These are phyloP conservation scores for Deroplatys truncata DNA, from an alignment of 2,888 invertebrate species.

Conservation along the genomic window DNA sequence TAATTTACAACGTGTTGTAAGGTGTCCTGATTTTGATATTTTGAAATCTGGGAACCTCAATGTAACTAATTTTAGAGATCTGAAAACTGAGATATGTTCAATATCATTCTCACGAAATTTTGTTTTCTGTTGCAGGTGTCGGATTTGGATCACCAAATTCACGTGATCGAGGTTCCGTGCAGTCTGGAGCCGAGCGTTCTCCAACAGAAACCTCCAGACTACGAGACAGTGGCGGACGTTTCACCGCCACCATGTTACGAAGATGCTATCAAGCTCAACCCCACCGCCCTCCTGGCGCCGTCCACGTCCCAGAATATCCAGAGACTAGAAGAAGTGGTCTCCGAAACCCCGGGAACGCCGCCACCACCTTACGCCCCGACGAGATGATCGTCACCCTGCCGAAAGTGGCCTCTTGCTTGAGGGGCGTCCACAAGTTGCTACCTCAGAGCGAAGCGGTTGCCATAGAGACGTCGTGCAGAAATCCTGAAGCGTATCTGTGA, in stretches of 20 bases:
- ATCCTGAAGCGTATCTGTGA: not conserved
- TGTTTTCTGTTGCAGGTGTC: not conserved
- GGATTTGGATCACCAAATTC: constrained; percentile 41
- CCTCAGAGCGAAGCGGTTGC: not conserved
- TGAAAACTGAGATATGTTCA: no score
- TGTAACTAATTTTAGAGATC: no score
- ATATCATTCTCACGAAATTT: not conserved
- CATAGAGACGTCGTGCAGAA: not conserved
- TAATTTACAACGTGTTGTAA: no score
- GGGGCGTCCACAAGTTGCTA: not conserved
- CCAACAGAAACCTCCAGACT: constrained; percentile 67
- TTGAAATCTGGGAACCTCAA: no score
- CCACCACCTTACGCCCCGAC: constrained; percentile 23
- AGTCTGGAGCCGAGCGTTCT: not conserved
- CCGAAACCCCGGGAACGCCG: constrained; percentile 2
- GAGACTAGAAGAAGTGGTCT: not conserved
- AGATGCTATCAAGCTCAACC: constrained; percentile 67
- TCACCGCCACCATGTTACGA: constrained; percentile 71
- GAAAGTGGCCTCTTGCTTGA: not conserved
- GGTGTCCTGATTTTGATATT: no score
- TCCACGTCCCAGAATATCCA: not conserved
- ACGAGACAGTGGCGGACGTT: constrained; percentile 62
- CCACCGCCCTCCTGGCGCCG: constrained; percentile 50
- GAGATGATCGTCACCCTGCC: constrained; percentile 13
- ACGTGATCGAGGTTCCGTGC: constrained; percentile 58